Percentiles rank a stretch among this genome's conserved stretches.
Evolutionary conservation across 2,888 invertebrate genomes (phyloP).

Genomic region (Malachius bipustulatus): DNA sequence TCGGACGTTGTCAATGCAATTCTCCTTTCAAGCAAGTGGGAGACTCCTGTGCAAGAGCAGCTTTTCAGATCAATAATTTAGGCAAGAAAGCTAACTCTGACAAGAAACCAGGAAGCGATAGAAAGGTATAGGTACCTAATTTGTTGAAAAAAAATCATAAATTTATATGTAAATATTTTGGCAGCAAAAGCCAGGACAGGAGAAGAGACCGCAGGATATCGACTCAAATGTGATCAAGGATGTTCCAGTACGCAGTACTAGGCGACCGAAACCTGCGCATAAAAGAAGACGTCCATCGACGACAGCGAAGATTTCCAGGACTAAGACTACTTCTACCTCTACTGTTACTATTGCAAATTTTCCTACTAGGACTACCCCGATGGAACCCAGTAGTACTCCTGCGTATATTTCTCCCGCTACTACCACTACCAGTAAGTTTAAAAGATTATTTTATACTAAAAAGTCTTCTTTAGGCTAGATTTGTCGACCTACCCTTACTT

Average conservation of each 20-base stretch:
- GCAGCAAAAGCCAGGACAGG: too few relatives aligned
- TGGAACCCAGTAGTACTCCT: slow-evolving; percentile 37
- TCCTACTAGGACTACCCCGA: slow-evolving; percentile 35
- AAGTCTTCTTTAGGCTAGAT: too few relatives aligned
- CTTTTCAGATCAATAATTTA: slow-evolving; percentile 31
- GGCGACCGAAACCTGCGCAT: slow-evolving; percentile 17
- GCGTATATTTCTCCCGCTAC: slow-evolving; percentile 16
- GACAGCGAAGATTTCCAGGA: slow-evolving; percentile 1
- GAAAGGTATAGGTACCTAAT: too few relatives aligned
- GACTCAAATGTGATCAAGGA: slow-evolving; percentile 26
- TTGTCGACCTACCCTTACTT: too few relatives aligned
- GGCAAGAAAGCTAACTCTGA: slow-evolving; percentile 16
- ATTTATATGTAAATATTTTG: too few relatives aligned
- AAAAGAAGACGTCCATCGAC: slow-evolving; percentile 12
- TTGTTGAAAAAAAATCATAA: too few relatives aligned
- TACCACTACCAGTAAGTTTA: slow-evolving; percentile 25
- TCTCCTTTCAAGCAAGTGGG: slow-evolving; percentile 51
- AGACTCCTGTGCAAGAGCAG: slow-evolving; percentile 47
- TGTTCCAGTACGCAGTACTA: slow-evolving; percentile 26
- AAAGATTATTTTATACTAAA: slow-evolving; percentile 15
- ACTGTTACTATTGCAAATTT: slow-evolving; percentile 6
- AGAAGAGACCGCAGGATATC: slow-evolving; percentile 20
- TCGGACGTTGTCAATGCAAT: slow-evolving; percentile 78
- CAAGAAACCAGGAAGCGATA: slow-evolving; percentile 23
- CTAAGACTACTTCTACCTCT: slow-evolving; percentile 3